phyloP scores from a whole-genome alignment of 2,797 vertebrate species.

The Anguilla marmorata region DNA sequence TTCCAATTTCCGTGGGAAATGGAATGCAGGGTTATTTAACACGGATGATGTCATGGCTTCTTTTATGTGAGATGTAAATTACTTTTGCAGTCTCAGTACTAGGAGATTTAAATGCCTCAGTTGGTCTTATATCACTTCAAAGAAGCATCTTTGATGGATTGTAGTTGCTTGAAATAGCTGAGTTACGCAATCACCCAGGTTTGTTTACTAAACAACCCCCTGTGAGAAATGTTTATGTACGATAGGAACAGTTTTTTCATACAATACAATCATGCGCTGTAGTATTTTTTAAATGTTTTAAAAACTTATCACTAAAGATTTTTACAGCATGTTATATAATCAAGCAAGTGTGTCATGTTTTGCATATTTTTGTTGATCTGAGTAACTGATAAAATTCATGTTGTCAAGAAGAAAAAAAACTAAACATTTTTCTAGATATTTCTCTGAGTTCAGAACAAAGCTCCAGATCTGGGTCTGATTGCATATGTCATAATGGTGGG shows the following conservation, averaged over 20 bases:
- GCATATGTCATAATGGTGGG: background rate
- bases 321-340: background rate
- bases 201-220: background rate
- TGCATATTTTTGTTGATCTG: too few species aligned
- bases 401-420: too few species aligned
- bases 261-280: too few species aligned
- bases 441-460: background rate
- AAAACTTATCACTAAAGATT: background rate
- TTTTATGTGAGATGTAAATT: constrained; percentile 50
- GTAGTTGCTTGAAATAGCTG: background rate
- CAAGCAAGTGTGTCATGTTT: too few species aligned
- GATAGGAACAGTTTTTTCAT: background rate
- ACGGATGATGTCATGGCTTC: constrained; percentile 51
- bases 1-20: constrained; percentile 58
- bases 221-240: background rate
- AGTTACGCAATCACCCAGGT: background rate
- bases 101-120: constrained; percentile 19
- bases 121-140: constrained; percentile 24
- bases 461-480: background rate
- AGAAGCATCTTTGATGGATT: constrained; percentile 13
- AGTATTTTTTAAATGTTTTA: background rate
- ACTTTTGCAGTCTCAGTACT: constrained; percentile 3
- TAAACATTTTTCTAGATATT: background rate
- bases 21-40: constrained; percentile 47
- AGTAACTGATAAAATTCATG: too few species aligned